phyloP scores from a whole-genome alignment of 2,113 vertebrate species.

The Cyprinus carpio region DNA sequence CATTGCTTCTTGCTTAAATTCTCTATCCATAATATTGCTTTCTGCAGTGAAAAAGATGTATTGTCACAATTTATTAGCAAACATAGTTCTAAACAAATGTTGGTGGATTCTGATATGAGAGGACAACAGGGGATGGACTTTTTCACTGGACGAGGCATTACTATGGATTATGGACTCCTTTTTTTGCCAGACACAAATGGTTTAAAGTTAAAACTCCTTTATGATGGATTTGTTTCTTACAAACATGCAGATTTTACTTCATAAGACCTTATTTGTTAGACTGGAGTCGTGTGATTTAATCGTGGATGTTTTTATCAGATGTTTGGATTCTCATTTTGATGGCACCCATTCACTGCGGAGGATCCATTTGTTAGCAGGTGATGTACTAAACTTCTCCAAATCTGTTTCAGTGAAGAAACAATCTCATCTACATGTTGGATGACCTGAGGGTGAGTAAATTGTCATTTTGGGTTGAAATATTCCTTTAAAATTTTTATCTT shows the following conservation, averaged over 20 bases:
- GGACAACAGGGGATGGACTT: background rate
- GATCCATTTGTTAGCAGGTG: background rate
- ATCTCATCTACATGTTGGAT: too few relatives aligned
- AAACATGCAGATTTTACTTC: too few relatives aligned
- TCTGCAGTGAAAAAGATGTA: background rate
- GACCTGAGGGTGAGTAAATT: too few relatives aligned
- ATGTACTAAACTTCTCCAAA: background rate
- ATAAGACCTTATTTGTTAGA: background rate
- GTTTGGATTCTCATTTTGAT: background rate
- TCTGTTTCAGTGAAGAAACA: background rate
- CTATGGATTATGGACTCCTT: background rate
- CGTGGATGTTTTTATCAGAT: background rate
- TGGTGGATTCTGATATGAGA: too few relatives aligned
- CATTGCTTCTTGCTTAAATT: background rate
- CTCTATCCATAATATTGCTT: background rate
- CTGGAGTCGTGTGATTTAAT: background rate
- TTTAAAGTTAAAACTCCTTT: too few relatives aligned
- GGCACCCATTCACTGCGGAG: background rate
- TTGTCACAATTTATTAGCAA: background rate
- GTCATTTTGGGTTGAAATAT: too few relatives aligned
- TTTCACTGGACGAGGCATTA: too few relatives aligned
- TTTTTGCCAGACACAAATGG: too few relatives aligned
- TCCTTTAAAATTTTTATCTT: background rate
- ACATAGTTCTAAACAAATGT: background rate
- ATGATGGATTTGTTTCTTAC: too few relatives aligned